Percentiles rank a stretch among this genome's conserved stretches.
Evolutionary conservation across 2,888 invertebrate species (phyloP).

Genomic region (Rhagonycha fulva): DNA sequence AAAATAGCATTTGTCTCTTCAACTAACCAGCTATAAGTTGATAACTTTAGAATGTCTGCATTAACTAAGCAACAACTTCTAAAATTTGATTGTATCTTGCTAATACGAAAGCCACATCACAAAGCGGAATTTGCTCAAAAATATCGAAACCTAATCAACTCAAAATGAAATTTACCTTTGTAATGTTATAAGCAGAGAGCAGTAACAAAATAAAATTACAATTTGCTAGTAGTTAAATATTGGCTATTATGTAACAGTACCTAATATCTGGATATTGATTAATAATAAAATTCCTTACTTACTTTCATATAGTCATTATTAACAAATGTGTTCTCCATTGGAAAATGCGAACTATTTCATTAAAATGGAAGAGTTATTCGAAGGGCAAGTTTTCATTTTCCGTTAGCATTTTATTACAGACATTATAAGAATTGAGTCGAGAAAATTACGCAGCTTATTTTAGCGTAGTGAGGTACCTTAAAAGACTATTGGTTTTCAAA

Average conservation of each 20-base stretch:
- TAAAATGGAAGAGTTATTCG: neutral
- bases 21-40: neutral
- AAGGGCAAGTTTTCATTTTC: neutral
- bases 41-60: neutral
- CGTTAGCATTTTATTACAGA: neutral
- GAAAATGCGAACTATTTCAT: neutral
- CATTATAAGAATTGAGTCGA: neutral
- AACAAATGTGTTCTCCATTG: neutral
- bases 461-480: neutral
- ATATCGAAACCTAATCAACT: neutral
- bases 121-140: neutral
- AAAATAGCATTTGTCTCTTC: neutral
- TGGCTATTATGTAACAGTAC: neutral
- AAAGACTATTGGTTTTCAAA: neutral
- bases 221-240: neutral
- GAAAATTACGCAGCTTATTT: neutral
- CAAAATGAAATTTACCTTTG: neutral
- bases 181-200: neutral
- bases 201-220: neutral
- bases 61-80: neutral
- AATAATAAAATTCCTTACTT: neutral
- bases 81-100: neutral
- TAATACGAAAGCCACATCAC: neutral
- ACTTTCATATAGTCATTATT: neutral
- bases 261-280: neutral